A percentile compares a stretch with the other conserved stretches of the same genome.
phyloP scores from a whole-genome alignment of 2,797 vertebrate species.

The Pristis pectinata region DNA sequence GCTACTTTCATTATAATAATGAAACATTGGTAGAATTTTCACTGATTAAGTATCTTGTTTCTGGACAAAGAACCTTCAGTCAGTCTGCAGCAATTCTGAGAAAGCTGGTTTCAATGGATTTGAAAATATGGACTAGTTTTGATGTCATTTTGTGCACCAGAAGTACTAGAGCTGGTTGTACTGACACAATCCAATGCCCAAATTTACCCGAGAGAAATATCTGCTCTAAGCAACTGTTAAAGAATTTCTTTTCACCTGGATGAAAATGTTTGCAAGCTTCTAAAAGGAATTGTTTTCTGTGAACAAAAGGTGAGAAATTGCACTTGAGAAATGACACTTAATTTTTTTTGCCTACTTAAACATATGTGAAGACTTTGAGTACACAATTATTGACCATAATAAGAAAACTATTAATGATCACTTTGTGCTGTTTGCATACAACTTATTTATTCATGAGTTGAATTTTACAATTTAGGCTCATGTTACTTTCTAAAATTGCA shows the following conservation, averaged over 20 bases:
- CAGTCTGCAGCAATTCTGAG: not conserved
- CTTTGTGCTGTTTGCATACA: no score
- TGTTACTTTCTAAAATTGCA: not conserved
- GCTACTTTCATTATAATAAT: not conserved
- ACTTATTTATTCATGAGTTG: constrained; percentile 38
- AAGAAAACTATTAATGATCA: constrained; percentile 40
- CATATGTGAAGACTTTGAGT: constrained; percentile 57
- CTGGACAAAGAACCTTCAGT: not conserved
- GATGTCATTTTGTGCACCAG: not conserved
- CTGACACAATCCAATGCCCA: not conserved
- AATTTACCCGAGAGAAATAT: not conserved
- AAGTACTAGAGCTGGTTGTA: not conserved
- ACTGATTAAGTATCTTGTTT: not conserved
- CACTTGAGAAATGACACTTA: not conserved
- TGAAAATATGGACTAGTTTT: not conserved
- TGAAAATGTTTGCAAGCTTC: not conserved
- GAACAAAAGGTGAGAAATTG: not conserved
- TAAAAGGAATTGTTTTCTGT: not conserved
- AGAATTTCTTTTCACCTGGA: not conserved
- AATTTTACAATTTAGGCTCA: not conserved
- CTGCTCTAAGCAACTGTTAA: not conserved
- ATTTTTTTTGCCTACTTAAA: not conserved
- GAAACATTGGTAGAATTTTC: not conserved
- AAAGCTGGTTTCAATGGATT: not conserved
- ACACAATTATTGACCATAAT: constrained; percentile 43